Evolutionary conservation across 1,140 invertebrate genomes (phyloP).

Genomic region (Dendroctonus ponderosae): DNA sequence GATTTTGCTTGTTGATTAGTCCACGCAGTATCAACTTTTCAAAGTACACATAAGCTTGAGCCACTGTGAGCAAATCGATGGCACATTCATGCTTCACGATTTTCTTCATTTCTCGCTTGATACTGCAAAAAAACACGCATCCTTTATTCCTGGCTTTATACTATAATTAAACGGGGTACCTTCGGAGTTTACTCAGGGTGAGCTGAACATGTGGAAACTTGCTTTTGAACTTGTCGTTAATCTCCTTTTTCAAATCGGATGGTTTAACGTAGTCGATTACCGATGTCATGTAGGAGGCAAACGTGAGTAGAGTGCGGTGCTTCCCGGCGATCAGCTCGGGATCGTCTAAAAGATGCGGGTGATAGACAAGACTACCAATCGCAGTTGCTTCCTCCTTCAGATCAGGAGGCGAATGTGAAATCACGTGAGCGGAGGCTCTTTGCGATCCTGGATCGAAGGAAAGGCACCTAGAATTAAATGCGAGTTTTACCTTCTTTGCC

Average conservation of each 20-base stretch:
- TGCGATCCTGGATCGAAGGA: slow-evolving; percentile 69
- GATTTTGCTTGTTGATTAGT: slow-evolving; percentile 91
- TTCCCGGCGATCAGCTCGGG: slow-evolving; percentile 94
- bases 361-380: slow-evolving; percentile 59
- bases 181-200: slow-evolving; percentile 94
- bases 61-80: slow-evolving; percentile 86
- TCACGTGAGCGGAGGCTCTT: slow-evolving; percentile 54
- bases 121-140: slow-evolving; percentile 55
- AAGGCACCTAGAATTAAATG: slow-evolving; percentile 62
- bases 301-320: slow-evolving; percentile 90
- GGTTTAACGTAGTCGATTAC: slow-evolving; percentile 96
- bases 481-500: too few relatives aligned
- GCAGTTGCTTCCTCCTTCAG: slow-evolving; percentile 46
- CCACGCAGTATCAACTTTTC: slow-evolving; percentile 92
- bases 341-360: slow-evolving; percentile 89
- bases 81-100: slow-evolving; percentile 86
- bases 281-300: slow-evolving; percentile 93
- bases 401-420: slow-evolving; percentile 60
- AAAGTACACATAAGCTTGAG: slow-evolving; percentile 96
- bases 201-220: slow-evolving; percentile 94
- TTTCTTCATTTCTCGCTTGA: slow-evolving; percentile 94
- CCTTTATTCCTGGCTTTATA: neutral
- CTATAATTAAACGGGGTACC: slow-evolving; percentile 56
- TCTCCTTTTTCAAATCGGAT: slow-evolving; percentile 94
- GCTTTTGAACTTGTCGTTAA: slow-evolving; percentile 96